Evolutionary conservation across 2,888 invertebrate genomes (phyloP).

Genomic region (Spodoptera exigua): DNA sequence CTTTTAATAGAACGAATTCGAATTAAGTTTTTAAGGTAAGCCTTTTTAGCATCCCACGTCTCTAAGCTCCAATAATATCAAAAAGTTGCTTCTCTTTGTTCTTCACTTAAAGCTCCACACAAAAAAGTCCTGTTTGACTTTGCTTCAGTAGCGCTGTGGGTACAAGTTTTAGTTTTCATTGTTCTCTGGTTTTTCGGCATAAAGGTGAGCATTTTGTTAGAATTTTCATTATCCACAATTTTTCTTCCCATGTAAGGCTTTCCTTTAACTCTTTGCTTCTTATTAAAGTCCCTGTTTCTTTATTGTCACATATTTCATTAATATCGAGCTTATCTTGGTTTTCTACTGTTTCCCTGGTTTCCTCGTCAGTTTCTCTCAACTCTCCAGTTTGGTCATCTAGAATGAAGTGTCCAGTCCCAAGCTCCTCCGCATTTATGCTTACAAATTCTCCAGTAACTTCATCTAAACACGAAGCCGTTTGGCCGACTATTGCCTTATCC

Average conservation of each 20-base stretch:
- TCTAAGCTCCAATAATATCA: constrained; percentile 6
- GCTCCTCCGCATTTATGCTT: constrained; percentile 2
- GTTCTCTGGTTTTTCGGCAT: neutral
- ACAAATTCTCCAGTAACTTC: neutral
- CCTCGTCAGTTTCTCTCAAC: neutral
- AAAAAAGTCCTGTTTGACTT: constrained; percentile 2
- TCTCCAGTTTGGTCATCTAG: constrained; percentile 2
- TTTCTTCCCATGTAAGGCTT: constrained; percentile 1
- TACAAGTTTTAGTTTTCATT: constrained; percentile 4
- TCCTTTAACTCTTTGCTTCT: constrained; percentile 3
- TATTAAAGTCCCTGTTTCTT: constrained; percentile 3
- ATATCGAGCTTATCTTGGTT: neutral
- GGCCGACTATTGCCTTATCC: too few relatives aligned
- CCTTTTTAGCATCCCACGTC: constrained; percentile 10
- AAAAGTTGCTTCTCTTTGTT: constrained; percentile 3
- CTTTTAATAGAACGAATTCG: constrained; percentile 1
- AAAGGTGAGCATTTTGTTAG: constrained; percentile 2
- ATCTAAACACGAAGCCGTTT: constrained; percentile 1
- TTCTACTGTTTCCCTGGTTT: too few relatives aligned
- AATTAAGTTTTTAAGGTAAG: constrained; percentile 3
- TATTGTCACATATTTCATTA: constrained; percentile 2
- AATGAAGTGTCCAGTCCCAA: too few relatives aligned
- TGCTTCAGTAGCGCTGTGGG: neutral
- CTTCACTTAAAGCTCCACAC: constrained; percentile 6
- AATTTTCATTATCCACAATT: constrained; percentile 1